A percentile compares a stretch with the other conserved stretches of the same genome.
phyloP scores from a whole-genome alignment of 2,113 vertebrate species.

The Rallus limicola region DNA sequence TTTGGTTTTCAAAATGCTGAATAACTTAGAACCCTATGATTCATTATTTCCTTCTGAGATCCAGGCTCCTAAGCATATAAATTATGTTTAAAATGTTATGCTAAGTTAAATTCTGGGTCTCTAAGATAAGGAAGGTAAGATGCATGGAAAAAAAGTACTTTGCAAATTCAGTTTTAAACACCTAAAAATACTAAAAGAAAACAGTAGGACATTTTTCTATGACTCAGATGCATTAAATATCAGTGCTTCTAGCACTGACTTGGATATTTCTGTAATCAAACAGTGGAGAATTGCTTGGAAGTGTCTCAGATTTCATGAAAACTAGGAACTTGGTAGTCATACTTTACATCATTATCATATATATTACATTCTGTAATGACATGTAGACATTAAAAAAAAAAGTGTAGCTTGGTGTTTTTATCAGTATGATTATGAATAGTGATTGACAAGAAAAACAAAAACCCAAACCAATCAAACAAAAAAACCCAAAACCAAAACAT shows the following conservation, averaged over 20 bases:
- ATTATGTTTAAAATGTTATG: background rate
- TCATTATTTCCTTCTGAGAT: background rate
- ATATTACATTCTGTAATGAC: background rate
- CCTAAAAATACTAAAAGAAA: background rate
- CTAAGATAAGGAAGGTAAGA: background rate
- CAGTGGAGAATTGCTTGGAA: background rate
- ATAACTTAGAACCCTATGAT: background rate
- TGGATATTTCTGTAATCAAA: background rate
- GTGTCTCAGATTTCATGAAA: background rate
- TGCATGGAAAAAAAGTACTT: background rate
- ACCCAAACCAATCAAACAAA: too few species aligned
- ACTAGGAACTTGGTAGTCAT: background rate
- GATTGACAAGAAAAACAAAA: background rate
- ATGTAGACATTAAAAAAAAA: background rate
- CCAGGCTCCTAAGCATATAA: background rate
- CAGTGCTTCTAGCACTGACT: background rate
- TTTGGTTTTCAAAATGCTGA: background rate
- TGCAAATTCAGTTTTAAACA: background rate
- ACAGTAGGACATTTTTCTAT: background rate
- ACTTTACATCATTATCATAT: background rate
- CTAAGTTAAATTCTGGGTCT: background rate
- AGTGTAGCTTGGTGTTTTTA: background rate
- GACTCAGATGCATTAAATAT: background rate
- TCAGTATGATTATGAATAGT: background rate
- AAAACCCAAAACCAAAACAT: too few species aligned